Base-by-base conservation (phyloP, 2,888 invertebrate genomes). In the Eugnorisma glareosa region DNA sequence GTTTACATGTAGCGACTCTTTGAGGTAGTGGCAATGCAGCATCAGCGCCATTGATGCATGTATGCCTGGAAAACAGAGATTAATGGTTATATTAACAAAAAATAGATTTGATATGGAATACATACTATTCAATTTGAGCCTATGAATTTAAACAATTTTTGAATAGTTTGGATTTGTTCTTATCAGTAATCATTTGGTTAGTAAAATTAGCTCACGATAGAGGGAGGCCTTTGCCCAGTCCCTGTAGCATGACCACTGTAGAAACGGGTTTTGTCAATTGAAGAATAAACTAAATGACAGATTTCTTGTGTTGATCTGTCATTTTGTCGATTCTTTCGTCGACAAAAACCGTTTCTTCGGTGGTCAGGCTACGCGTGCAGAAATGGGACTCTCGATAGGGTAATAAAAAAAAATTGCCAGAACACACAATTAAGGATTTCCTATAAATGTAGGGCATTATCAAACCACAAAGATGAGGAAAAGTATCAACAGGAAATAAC, bases 1-100 rank as follows among this genome's bases (percentile, higher is more conserved):
- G 93, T 97, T 97, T 2, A 96, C 95, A 82, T 95, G 94, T 24
- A 97, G 89, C 0, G 95, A 94, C 72, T 95, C 94, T 81, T 94
- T 95, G 28, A 96, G 83, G 77, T 95, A 95, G 82, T 96, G 95
- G 80, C 93, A 95, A 83, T 96, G 96, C 66, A 97, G 91, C 93
- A 96, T 93, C 63, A 96, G 83, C 0, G 94, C 90, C 24, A 96
- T 78, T 2, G 91, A 89, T 18, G 97, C 95, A 88, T 96, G 92
- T 31, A 96, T 89, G 83, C 94, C 97, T 97, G 89, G 18, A 89
- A 90, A 67, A 59, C 2, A 48, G 0, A 79, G 0, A 37, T 35
- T 15, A 24, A 40, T 35, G 3, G 11, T 54, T 51, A n/a, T 40
- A 31, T 31, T 37, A 28, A 57, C 15, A 57, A 57, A 13, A 5